Evolutionary conservation across 2,888 invertebrate genomes (phyloP).

Genomic region (Pachymerium ferrugineum): DNA sequence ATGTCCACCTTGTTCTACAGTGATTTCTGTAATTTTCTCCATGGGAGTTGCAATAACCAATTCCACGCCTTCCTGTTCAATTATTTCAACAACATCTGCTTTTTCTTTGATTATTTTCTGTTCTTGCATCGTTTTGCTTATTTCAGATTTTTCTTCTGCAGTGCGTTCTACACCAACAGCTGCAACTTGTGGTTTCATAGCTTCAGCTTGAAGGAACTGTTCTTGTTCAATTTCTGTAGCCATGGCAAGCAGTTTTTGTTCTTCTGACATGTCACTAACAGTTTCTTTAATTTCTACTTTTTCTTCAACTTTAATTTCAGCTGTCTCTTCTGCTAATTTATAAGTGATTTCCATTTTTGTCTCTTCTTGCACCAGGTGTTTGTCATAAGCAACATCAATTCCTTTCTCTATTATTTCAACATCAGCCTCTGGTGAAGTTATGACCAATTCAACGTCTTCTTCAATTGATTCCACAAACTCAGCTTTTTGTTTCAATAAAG

Average conservation of each 20-base stretch:
- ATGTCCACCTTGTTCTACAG: not conserved
- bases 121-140: not conserved
- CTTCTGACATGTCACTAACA: not conserved
- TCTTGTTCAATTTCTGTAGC: not conserved
- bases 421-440: not conserved
- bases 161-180: too few species aligned
- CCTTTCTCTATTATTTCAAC: not conserved
- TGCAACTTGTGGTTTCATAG: too few species aligned
- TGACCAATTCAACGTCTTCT: not conserved
- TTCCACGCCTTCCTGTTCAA: not conserved
- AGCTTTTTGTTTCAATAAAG: not conserved
- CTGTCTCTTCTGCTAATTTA: not conserved
- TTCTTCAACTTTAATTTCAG: not conserved
- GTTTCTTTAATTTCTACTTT: not conserved
- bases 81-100: not conserved
- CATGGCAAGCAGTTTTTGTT: not conserved
- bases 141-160: not conserved
- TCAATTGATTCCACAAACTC: not conserved
- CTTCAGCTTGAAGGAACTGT: not conserved
- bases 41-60: not conserved
- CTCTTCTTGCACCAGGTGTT: not conserved
- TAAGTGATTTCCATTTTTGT: slow-evolving; percentile 14
- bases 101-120: not conserved
- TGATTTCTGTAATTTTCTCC: not conserved
- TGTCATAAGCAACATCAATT: not conserved